Base-by-base conservation (phyloP, 2,888 invertebrate genomes). In the Crioceris asparagi region DNA sequence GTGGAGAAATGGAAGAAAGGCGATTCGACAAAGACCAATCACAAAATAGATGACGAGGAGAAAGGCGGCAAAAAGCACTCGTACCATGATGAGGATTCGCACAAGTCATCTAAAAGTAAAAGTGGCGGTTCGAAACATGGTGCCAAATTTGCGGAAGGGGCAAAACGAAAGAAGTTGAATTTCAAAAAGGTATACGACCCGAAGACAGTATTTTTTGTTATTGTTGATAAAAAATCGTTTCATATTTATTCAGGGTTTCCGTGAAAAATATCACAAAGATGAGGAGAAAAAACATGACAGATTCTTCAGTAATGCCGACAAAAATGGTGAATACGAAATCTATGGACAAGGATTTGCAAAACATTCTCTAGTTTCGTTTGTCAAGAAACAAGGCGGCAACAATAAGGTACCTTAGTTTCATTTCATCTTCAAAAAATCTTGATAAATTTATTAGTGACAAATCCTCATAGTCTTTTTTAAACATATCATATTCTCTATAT, bases 231-330 rank as follows among this genome's bases (percentile, higher is more conserved):
- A 27, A 32, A n/a, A 3, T 3, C 3, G 23, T 15, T 35, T 16
- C 26, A 5, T 11, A 36, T 40, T 29, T 35, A 53, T 55, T 25
- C 39, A 68, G 67, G 67, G 66, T 19, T 68, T 59, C 52, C 55
- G 58, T 36, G 65, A 66, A 44, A 59, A 62, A 34, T 67, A 63
- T 44, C 65, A 66, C 41, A 66, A 65, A 41, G 61, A 67, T 39
- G 67, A 68, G 49, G 53, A 57, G 31, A 64, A 63, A 39, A 65
- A 66, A 39, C 59, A 63, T 38, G 62, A 67, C 46, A 60, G 62
- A 35, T 67, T 62, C 48, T 68, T 60, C 55, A 65, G 62, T 40
- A 60, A 63, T 32, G 58, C 57, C 3, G 61, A 67, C 33, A 63
- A 66, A 46, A 57, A 52, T 19, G 67, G 64, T 1, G 57, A 59